Evolutionary conservation across 53 echinoderm and acorn worm species (phyloP).

Genomic region (Hippasteria phrygiana): DNA sequence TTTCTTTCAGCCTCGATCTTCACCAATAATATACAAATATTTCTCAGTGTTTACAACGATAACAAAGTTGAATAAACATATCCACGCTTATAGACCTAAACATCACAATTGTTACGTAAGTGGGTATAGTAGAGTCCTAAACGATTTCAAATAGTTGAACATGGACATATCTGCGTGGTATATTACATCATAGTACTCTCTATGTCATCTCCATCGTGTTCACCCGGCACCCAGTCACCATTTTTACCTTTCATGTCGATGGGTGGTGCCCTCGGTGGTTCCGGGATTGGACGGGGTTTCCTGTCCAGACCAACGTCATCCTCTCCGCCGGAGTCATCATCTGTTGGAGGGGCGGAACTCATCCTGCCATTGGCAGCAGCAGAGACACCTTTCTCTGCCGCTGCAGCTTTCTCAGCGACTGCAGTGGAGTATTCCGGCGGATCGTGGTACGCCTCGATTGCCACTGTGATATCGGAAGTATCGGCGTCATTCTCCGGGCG

Average conservation of each 20-base stretch:
- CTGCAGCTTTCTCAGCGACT: slow-evolving; percentile 21
- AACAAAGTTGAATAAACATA: too few species aligned
- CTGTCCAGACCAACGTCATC: neutral
- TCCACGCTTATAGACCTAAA: too few species aligned
- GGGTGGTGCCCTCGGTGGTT: slow-evolving; percentile 7
- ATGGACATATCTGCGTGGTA: too few species aligned
- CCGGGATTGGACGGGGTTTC: neutral
- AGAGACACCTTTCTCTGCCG: neutral
- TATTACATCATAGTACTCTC: slow-evolving; percentile 55
- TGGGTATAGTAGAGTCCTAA: too few species aligned
- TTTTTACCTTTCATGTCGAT: slow-evolving; percentile 37
- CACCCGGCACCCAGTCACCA: neutral
- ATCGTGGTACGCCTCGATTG: slow-evolving; percentile 49
- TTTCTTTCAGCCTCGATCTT: neutral
- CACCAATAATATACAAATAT: neutral
- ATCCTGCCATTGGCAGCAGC: neutral
- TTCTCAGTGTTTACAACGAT: neutral
- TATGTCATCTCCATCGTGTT: slow-evolving; percentile 32
- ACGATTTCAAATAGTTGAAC: too few species aligned
- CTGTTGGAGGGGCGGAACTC: neutral
- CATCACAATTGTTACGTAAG: too few species aligned
- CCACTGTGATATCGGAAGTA: slow-evolving; percentile 46
- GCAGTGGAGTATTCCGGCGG: slow-evolving; percentile 46
- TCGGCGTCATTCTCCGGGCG: neutral
- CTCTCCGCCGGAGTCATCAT: slow-evolving; percentile 10